These are phyloP conservation scores for Drosophila kikkawai DNA, from an alignment of 1,140 invertebrate species.

Conservation along the genomic window DNA sequence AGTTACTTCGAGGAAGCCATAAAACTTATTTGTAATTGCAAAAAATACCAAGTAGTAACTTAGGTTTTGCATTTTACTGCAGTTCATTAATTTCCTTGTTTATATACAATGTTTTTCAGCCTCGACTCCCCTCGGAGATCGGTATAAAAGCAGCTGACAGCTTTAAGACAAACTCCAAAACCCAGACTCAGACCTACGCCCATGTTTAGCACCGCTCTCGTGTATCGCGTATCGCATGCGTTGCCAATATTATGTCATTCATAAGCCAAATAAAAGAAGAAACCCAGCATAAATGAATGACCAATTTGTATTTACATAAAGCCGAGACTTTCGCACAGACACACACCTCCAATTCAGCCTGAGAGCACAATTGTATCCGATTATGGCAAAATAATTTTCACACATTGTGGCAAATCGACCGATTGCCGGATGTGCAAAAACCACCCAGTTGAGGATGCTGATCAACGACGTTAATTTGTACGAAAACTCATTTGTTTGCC, in stretches of 20 bases:
- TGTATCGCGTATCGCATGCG: constrained; percentile 21
- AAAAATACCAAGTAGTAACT: background rate
- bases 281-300: constrained; percentile 52
- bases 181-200: constrained; percentile 1
- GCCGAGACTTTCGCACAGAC: constrained; percentile 37
- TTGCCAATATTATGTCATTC: constrained; percentile 62
- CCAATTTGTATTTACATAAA: constrained; percentile 57
- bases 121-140: background rate
- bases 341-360: background rate
- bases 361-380: constrained; percentile 53
- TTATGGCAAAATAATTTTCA: constrained; percentile 69
- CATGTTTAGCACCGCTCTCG: constrained; percentile 16
- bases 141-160: background rate
- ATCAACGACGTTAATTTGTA: constrained; percentile 42
- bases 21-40: background rate
- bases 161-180: background rate
- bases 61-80: background rate
- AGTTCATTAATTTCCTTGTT: background rate
- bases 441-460: constrained; percentile 21
- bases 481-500: constrained; percentile 59
- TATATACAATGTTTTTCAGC: background rate
- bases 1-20: too few species aligned
- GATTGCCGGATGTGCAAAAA: constrained; percentile 62
- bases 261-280: constrained; percentile 38
- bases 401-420: constrained; percentile 50